Base-by-base conservation (phyloP, 2,888 invertebrate species). In the Nymphalis polychloros region DNA sequence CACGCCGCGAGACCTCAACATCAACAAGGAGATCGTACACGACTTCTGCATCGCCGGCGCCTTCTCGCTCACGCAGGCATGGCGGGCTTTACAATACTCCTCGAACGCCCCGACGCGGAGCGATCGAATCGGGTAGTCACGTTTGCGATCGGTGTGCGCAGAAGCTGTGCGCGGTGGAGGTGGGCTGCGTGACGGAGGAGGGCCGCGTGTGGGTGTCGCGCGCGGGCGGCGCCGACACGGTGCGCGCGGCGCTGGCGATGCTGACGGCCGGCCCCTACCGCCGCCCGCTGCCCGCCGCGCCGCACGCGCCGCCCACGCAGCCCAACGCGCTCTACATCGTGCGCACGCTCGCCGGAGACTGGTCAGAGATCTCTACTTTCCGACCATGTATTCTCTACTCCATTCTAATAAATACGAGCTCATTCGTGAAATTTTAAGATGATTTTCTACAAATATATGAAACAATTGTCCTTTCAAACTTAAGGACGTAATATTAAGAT, bases 1-100 rank as follows among this genome's bases (percentile, higher is more conserved):
- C 50, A 94, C 94, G 48, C 88, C 89, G 49, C 93, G 94, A 52
- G 95, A 95, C 83, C 84, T 95, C 64, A 94, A 95, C 83, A 85
- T 95, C 67, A 95, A 95, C 84, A 92, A 93, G 74, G 84, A 94
- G 78, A 86, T 95, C 64, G 84, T 93, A 55, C 92, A 93, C 75
- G 82, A 91, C 88, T 85, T 94, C 93, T 79, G 92, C 84, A 83
- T 82, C 77, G 77, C 85, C 73, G 81, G 84, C 75, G 87, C 85
- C 41, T 87, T 87, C 80, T 81, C 88, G 73, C 67, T 88, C 73
- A 84, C 88, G 60, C 84, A 88, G 87, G 90, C 23, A 27, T 1
- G 27, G 10, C 6, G 2, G 13, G 3, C 20, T 52, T 52, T 10
- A 8, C 13, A 13, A 41, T 41, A 41, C 41, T 41, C 13, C 0